Percentiles rank a stretch among this genome's conserved stretches.
These are phyloP conservation scores for Hecatera dysodea DNA, from an alignment of 2,888 invertebrate species.

Conservation along the genomic window DNA sequence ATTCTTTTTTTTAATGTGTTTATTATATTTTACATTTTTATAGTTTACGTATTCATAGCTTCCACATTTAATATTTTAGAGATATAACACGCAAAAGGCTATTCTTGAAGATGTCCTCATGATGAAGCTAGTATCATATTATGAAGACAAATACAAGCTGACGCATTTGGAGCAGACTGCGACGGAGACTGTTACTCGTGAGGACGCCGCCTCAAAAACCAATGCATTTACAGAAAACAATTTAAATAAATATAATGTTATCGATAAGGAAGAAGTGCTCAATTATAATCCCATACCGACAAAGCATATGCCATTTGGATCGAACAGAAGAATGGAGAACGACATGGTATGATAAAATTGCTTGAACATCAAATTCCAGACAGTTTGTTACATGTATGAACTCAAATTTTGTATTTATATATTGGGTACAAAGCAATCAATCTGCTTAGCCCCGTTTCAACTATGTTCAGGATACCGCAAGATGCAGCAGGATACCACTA, in stretches of 20 bases:
- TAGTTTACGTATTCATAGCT: background rate
- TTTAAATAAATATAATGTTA: slow-evolving; percentile 28
- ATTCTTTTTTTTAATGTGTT: too few relatives aligned
- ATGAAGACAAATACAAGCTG: slow-evolving; percentile 81
- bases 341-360: slow-evolving; percentile 36
- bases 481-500: background rate
- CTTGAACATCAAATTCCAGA: background rate
- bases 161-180: slow-evolving; percentile 58
- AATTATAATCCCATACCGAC: slow-evolving; percentile 1
- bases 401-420: background rate
- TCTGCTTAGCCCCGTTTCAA: background rate
- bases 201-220: slow-evolving; percentile 14
- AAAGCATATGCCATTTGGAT: background rate
- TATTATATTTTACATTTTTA: background rate
- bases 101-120: slow-evolving; percentile 76
- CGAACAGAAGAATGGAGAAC: slow-evolving; percentile 26
- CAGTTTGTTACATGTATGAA: background rate
- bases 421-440: too few relatives aligned
- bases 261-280: slow-evolving; percentile 13
- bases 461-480: background rate
- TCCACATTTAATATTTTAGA: slow-evolving; percentile 59
- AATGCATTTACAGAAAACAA: slow-evolving; percentile 21
- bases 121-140: slow-evolving; percentile 83
- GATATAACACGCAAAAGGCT: slow-evolving; percentile 66
- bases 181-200: slow-evolving; percentile 51